These are phyloP conservation scores for Chrysomallon squamiferum DNA, from an alignment of 1,140 invertebrate species.

Conservation along the genomic window DNA sequence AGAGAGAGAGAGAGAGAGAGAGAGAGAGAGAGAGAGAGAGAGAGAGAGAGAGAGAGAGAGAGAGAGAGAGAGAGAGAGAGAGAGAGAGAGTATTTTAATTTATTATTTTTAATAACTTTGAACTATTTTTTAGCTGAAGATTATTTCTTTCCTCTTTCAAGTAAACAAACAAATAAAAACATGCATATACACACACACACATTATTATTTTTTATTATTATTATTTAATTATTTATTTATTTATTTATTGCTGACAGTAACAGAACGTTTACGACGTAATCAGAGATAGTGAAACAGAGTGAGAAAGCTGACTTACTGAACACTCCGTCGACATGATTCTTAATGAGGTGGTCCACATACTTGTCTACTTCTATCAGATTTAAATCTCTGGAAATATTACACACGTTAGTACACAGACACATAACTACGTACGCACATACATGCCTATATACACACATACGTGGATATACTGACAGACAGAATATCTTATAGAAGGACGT, in stretches of 20 bases:
- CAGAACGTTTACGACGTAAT: not conserved
- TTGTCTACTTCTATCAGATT: not conserved
- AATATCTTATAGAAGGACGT: not conserved
- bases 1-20: not conserved
- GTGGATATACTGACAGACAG: not conserved
- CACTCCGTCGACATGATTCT: not conserved
- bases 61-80: not conserved
- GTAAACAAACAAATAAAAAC: not conserved
- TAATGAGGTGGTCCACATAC: not conserved
- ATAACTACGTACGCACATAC: no score
- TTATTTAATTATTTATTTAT: no score
- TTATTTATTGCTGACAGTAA: not conserved
- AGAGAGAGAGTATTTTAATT: not conserved
- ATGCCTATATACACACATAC: not conserved
- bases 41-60: not conserved
- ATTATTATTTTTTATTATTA: no score
- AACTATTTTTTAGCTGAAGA: not conserved
- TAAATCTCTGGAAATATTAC: not conserved
- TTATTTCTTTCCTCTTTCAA: not conserved
- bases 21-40: not conserved
- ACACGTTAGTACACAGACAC: no score
- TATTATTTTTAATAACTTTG: not conserved
- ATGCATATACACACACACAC: constrained; percentile 7
- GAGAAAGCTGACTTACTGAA: not conserved
- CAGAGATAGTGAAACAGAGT: not conserved